A percentile compares a stretch with the other conserved stretches of the same genome.
Conservation (phyloP, 2,113 vertebrate species). For the Epinephelus cyanopodus region DNA sequence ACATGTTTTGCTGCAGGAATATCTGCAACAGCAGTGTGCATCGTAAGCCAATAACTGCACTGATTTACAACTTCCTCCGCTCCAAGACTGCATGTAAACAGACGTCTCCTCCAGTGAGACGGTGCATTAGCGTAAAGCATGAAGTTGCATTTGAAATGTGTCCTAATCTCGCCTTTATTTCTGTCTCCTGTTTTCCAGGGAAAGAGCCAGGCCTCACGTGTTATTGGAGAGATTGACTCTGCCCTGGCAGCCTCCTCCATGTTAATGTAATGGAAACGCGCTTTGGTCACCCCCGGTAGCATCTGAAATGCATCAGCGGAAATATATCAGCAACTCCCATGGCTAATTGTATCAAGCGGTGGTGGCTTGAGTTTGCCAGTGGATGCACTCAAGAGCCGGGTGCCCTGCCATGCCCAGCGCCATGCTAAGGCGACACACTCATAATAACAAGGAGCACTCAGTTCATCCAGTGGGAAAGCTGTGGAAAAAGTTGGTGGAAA, state of each 20-base stretch:
- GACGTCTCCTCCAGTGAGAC: neutral
- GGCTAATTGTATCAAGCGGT: constrained; percentile 69
- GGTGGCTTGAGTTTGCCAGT: constrained; percentile 67
- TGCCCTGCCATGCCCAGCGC: constrained; percentile 71
- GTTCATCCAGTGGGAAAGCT: constrained; percentile 73
- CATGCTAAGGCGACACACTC: constrained; percentile 73
- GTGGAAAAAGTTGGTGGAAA: constrained; percentile 83
- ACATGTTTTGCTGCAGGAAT: neutral
- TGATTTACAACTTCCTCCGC: too few species aligned
- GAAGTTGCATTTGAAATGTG: constrained; percentile 1
- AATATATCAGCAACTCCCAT: constrained; percentile 60
- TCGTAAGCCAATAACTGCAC: neutral
- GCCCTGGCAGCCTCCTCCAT: constrained; percentile 44
- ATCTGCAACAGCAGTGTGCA: too few species aligned
- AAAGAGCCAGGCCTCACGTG: constrained; percentile 48
- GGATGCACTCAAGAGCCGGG: constrained; percentile 62
- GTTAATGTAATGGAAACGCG: constrained; percentile 79
- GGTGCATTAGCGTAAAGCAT: constrained; percentile 1
- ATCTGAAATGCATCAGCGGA: constrained; percentile 75
- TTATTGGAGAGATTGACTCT: constrained; percentile 69
- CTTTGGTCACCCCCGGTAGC: constrained; percentile 50
- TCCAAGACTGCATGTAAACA: too few species aligned
- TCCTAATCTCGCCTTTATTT: constrained; percentile 42
- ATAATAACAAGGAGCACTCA: constrained; percentile 69
- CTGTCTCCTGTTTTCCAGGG: constrained; percentile 68